Percentiles rank a stretch among this genome's conserved stretches.
phyloP scores from a whole-genome alignment of 2,888 invertebrate genomes.

The Andrena minutula region DNA sequence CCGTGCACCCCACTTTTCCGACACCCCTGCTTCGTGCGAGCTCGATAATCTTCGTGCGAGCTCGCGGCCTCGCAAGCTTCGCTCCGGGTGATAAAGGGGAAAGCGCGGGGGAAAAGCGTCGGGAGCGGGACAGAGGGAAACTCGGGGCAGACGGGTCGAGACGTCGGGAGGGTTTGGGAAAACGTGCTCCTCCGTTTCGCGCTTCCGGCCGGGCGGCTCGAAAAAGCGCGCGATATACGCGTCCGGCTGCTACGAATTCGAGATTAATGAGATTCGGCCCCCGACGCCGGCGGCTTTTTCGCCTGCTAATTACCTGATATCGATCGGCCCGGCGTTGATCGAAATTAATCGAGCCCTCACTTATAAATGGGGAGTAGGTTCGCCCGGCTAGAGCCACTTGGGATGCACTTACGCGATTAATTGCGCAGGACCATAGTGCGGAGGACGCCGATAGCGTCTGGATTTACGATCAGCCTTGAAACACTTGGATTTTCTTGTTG shows the following conservation, averaged over 20 bases:
- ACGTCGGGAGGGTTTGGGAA: constrained; percentile 12
- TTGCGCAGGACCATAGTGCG: background rate
- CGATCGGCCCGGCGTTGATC: constrained; percentile 35
- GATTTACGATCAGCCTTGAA: too few relatives aligned
- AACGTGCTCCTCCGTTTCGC: constrained; percentile 48
- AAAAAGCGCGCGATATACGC: constrained; percentile 52
- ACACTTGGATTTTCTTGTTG: too few relatives aligned
- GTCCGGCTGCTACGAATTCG: constrained; percentile 11
- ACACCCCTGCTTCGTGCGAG: constrained; percentile 70
- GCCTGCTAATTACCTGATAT: constrained; percentile 50
- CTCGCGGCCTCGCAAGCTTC: constrained; percentile 56
- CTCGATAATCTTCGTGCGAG: constrained; percentile 76
- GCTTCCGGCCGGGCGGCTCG: constrained; percentile 33
- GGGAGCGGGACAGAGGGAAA: background rate
- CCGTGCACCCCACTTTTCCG: constrained; percentile 5
- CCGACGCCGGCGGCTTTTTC: constrained; percentile 27
- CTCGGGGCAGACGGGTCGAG: background rate
- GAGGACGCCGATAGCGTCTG: background rate
- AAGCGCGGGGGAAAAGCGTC: constrained; percentile 7
- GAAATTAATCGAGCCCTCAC: constrained; percentile 41
- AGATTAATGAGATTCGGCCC: constrained; percentile 55
- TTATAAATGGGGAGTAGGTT: background rate
- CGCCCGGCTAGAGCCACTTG: background rate
- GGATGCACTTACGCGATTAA: constrained; percentile 10
- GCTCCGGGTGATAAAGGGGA: constrained; percentile 40